Base-by-base conservation (phyloP, 2,113 vertebrate genomes). In the Felis catus region DNA sequence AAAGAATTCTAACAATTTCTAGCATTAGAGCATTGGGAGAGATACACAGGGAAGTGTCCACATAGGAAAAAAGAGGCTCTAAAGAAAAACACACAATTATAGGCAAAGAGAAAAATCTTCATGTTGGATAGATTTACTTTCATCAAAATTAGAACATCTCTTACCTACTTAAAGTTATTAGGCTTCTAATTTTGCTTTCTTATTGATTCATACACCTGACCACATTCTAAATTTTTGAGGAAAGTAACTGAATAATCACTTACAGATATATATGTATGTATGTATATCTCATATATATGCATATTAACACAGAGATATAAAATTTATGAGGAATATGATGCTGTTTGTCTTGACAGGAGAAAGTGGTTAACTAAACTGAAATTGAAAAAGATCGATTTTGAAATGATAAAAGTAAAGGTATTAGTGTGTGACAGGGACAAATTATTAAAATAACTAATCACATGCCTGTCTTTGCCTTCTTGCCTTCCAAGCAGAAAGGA, bases 1-100 rank as follows among this genome's bases (percentile, higher is more conserved):
- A 84, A 96, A 81, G 21, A 82, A 51, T 82, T 90, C 39, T 76
- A 93, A 89, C 33, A 90, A 65, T 53, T 73, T 93, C 53, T 78
- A 87, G 18, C 58, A 53, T 70, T 61, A 76, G n/a, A 86, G 45
- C 23, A 90, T 88, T 81, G 8, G 23, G n/a, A 21, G 23, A 55
- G 8, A 45, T 55, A 74, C 6, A 78, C 0, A 13, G 63, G 3
- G 5, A 81, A 68, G 4, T 39, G 33, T 65, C 21, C 31, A 87
- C 53, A 71, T 55, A 5, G 33, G 55, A 41, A 19, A 55, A 63
- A 95, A 58, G 53, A 91, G 16, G 9, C 14, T 61, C 16, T 74
- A 73, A 92, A 78, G 68, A 95, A 87, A 80, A 88, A 36, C 0
- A 19, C 29, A 94, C 7, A 65, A 4, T 51, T 66, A 51, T 4